These are phyloP conservation scores for Leptopilina syphax DNA, from an alignment of 2,888 invertebrate species.

Conservation along the genomic window DNA sequence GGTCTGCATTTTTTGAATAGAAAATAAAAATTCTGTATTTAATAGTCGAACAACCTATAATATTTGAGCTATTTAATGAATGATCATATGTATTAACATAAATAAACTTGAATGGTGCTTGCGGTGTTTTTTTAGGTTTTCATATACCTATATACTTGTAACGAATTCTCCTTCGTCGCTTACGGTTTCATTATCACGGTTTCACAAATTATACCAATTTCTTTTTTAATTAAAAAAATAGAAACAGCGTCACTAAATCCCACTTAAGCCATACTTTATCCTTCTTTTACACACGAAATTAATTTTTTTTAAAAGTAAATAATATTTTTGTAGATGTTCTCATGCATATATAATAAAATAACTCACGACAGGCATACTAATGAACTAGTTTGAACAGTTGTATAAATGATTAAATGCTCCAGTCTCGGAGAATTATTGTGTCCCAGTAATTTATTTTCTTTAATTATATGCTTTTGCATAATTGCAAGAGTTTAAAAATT, in stretches of 20 bases:
- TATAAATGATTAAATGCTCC: neutral
- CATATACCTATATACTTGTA: too few species aligned
- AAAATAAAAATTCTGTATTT: neutral
- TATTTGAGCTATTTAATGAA: too few species aligned
- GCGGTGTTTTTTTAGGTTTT: too few species aligned
- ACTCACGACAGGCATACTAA: too few species aligned
- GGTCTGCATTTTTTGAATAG: neutral
- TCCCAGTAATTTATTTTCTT: neutral
- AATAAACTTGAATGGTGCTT: too few species aligned
- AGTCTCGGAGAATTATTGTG: neutral
- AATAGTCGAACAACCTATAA: neutral
- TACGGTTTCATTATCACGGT: neutral
- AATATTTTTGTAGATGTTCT: neutral
- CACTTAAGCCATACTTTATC: neutral
- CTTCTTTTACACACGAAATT: neutral
- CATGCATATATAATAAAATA: too few species aligned
- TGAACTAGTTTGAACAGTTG: too few species aligned
- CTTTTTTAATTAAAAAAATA: constrained; percentile 28
- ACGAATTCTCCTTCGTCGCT: neutral
- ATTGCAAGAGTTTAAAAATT: neutral
- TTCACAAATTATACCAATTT: neutral
- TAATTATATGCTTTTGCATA: neutral
- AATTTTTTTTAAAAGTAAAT: neutral
- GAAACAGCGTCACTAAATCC: constrained; percentile 23
- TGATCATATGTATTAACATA: too few species aligned